A percentile compares a stretch with the other conserved stretches of the same genome.
phyloP scores from a whole-genome alignment of 2,888 invertebrate species.

The Metacarcinus magister region DNA sequence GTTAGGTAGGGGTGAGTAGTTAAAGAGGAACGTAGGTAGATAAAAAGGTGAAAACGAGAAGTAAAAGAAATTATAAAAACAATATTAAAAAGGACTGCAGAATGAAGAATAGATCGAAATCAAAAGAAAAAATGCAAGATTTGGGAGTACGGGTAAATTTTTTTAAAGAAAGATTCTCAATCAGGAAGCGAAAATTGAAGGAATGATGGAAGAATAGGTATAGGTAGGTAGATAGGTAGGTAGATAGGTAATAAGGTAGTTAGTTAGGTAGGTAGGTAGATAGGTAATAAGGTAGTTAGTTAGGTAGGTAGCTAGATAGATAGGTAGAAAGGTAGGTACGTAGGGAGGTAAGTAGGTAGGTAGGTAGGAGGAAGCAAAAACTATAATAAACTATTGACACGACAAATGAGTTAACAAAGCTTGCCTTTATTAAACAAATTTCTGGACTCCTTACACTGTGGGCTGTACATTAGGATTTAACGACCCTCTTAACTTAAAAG shows the following conservation, averaged over 20 bases:
- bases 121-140: too few relatives aligned
- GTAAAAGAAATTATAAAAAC: too few relatives aligned
- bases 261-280: too few relatives aligned
- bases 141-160: too few relatives aligned
- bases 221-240: background rate
- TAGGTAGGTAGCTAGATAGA: background rate
- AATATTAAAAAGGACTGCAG: too few relatives aligned
- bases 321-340: background rate
- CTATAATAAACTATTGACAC: background rate
- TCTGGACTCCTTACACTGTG: background rate
- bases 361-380: background rate
- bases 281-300: too few relatives aligned
- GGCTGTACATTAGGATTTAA: background rate
- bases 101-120: too few relatives aligned
- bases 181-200: background rate
- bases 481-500: constrained; percentile 16
- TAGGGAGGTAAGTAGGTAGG: background rate
- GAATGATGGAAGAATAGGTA: background rate
- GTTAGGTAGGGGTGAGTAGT: too few relatives aligned
- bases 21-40: too few relatives aligned
- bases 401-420: background rate
- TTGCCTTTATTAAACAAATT: background rate
- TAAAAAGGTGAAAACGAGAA: too few relatives aligned
- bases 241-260: too few relatives aligned
- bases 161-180: too few relatives aligned